phyloP scores from a whole-genome alignment of 1,140 invertebrate genomes.

The Andricus grossulariae region DNA sequence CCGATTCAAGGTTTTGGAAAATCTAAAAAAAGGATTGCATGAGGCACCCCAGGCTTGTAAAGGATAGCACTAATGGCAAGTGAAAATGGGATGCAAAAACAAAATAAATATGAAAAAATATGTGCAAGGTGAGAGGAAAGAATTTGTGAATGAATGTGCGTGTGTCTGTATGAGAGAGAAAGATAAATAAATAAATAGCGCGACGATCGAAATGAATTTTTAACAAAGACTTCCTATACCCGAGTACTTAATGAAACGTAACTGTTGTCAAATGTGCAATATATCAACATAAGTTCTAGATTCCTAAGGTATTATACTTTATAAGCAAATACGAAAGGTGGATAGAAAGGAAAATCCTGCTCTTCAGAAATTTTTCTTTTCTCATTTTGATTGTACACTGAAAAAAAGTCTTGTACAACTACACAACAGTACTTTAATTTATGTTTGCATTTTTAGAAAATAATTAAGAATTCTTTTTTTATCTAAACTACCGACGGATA shows the following conservation, averaged over 20 bases:
- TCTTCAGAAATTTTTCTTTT: constrained; percentile 50
- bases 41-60: constrained; percentile 13
- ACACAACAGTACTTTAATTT: not conserved
- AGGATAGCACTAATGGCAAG: constrained; percentile 24
- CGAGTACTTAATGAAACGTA: constrained; percentile 71
- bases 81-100: constrained; percentile 5
- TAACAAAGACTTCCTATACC: constrained; percentile 70
- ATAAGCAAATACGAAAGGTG: constrained; percentile 47
- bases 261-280: constrained; percentile 77
- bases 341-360: constrained; percentile 44
- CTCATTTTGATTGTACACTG: constrained; percentile 36
- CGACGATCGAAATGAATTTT: constrained; percentile 43
- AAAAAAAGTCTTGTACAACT: constrained; percentile 3
- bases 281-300: constrained; percentile 73
- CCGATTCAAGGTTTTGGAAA: too few relatives aligned
- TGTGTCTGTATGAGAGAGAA: constrained; percentile 29
- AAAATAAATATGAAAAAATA: constrained; percentile 29
- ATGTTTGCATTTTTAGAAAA: too few relatives aligned
- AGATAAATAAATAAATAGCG: constrained; percentile 4
- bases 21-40: too few relatives aligned
- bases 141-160: constrained; percentile 39
- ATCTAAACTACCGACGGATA: too few relatives aligned
- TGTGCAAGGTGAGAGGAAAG: constrained; percentile 42
- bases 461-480: too few relatives aligned
- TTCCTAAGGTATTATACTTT: constrained; percentile 69